A percentile compares a stretch with the other conserved stretches of the same genome.
These are phyloP conservation scores for Enteromius radiatus DNA, from an alignment of 2,797 vertebrate genomes.

Conservation along the genomic window DNA sequence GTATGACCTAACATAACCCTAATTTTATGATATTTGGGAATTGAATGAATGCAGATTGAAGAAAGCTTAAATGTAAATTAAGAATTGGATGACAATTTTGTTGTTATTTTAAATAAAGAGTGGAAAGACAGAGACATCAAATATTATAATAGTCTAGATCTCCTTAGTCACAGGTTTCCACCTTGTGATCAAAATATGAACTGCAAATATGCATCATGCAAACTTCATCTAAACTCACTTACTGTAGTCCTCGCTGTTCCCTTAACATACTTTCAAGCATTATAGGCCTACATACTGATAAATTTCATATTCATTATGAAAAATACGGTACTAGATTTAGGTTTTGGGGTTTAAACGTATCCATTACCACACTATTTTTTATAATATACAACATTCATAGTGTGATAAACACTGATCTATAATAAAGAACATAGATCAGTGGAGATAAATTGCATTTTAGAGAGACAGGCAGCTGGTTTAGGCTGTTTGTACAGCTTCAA, in stretches of 20 bases:
- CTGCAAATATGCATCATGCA: background rate
- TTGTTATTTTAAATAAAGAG: background rate
- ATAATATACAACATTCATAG: background rate
- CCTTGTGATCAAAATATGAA: slow-evolving; percentile 24
- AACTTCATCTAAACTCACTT: background rate
- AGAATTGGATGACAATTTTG: background rate
- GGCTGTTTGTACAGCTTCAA: background rate
- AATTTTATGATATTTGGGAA: background rate
- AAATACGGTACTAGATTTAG: background rate
- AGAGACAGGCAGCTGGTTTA: too few species aligned
- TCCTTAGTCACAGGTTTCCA: slow-evolving; percentile 3
- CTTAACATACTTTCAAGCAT: background rate
- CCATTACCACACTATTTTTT: background rate
- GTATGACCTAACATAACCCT: background rate
- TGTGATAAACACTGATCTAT: background rate
- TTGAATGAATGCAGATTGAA: background rate
- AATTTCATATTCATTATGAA: background rate
- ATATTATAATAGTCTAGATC: background rate
- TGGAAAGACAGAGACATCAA: background rate
- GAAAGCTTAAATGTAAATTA: background rate
- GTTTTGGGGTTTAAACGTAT: background rate
- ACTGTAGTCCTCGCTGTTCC: too few species aligned
- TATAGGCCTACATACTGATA: background rate
- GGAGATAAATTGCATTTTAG: background rate
- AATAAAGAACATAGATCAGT: too few species aligned